Conservation (phyloP, 1,140 invertebrate genomes). For the Lepidotrigona ventralis region DNA sequence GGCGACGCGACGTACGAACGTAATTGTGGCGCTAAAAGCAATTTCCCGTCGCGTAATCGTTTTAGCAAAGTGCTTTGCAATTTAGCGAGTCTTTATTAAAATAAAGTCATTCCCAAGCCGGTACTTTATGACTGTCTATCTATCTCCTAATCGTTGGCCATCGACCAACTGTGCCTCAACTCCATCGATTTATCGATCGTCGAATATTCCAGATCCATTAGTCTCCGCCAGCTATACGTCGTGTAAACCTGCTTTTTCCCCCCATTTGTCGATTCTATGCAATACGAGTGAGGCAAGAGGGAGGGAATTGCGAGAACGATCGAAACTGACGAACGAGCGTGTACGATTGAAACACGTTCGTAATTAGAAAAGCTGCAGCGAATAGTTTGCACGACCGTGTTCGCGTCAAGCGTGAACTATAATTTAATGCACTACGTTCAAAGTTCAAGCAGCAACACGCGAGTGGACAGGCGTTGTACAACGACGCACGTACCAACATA, state of each 20-base stretch:
- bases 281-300: neutral
- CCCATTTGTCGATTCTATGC: neutral
- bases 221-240: neutral
- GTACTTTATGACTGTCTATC: slow-evolving; percentile 10
- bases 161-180: slow-evolving; percentile 7
- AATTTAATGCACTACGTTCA: slow-evolving; percentile 24
- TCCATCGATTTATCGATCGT: neutral
- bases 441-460: slow-evolving; percentile 18
- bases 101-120: slow-evolving; percentile 46
- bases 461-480: neutral
- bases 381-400: neutral
- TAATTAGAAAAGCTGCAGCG: slow-evolving; percentile 23
- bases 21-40: slow-evolving; percentile 63
- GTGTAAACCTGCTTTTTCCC: neutral
- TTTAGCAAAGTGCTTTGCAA: slow-evolving; percentile 67
- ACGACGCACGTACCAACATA: too few species aligned
- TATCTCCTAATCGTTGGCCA: slow-evolving; percentile 22
- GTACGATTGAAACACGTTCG: neutral
- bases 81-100: slow-evolving; percentile 63
- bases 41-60: slow-evolving; percentile 58
- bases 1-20: slow-evolving; percentile 23
- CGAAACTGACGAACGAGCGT: neutral
- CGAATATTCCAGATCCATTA: slow-evolving; percentile 10
- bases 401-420: neutral
- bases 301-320: neutral